A percentile compares a stretch with the other conserved stretches of the same genome.
These are phyloP conservation scores for Copidosoma floridanum DNA, from an alignment of 1,140 invertebrate species.

Conservation along the genomic window DNA sequence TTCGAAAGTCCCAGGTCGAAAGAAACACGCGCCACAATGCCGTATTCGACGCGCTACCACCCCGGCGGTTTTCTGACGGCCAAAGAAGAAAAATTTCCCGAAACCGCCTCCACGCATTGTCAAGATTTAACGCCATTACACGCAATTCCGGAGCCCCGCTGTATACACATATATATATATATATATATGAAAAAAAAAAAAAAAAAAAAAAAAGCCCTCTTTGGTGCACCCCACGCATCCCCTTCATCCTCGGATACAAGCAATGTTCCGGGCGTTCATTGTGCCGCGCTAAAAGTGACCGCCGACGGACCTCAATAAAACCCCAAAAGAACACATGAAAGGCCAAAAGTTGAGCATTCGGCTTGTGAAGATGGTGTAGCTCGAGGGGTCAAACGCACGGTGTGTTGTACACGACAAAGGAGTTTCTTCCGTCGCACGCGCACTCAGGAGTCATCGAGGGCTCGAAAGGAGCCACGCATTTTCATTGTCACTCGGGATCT, in stretches of 20 bases:
- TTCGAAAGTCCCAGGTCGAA: neutral
- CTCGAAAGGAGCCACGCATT: no score
- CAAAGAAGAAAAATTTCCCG: neutral
- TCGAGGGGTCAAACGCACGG: no score
- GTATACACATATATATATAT: no score
- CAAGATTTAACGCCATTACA: slow-evolving; percentile 18
- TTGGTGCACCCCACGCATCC: neutral
- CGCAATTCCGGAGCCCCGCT: neutral
- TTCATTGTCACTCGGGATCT: no score
- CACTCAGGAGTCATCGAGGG: no score
- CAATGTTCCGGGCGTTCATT: no score
- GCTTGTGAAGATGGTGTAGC: no score
- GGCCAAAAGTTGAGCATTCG: neutral
- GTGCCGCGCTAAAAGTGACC: no score
- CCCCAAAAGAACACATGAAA: neutral
- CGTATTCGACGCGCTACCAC: neutral
- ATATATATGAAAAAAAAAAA: no score
- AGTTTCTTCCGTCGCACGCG: no score
- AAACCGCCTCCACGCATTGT: neutral
- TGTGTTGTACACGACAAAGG: no score
- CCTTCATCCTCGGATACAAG: neutral
- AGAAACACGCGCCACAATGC: neutral
- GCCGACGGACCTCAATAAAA: no score
- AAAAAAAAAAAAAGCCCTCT: neutral
- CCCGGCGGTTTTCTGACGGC: neutral